Conservation (phyloP, 1,140 invertebrate genomes). For the Gryllus bimaculatus region DNA sequence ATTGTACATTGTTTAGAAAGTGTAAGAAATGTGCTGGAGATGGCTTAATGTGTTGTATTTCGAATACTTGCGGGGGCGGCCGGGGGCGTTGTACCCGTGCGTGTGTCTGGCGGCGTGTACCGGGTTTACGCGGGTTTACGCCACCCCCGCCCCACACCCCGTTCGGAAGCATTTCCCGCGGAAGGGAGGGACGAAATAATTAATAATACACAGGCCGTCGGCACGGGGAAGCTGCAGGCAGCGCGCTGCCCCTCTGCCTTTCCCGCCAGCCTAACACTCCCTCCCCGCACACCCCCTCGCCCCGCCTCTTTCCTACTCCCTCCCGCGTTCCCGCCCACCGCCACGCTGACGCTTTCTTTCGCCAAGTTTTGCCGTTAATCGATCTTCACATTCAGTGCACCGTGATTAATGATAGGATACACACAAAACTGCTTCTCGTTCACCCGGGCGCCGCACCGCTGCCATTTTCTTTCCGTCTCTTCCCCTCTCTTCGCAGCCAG, state of each 20-base stretch:
- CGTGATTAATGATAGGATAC: not conserved
- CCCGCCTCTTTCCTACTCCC: not conserved
- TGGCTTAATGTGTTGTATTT: too few relatives aligned
- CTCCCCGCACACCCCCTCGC: not conserved
- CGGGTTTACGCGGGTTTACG: too few relatives aligned
- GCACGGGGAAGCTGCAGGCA: too few relatives aligned
- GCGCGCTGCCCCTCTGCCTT: not conserved
- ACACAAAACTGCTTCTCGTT: not conserved
- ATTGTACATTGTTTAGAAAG: too few relatives aligned
- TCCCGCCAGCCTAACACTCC: not conserved
- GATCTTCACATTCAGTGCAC: slow-evolving; percentile 3
- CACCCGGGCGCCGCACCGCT: too few relatives aligned
- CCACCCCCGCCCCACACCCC: too few relatives aligned
- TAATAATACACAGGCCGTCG: not conserved
- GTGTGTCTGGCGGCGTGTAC: too few relatives aligned
- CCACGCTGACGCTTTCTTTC: not conserved
- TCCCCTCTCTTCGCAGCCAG: too few relatives aligned
- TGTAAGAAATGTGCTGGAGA: too few relatives aligned
- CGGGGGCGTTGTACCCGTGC: too few relatives aligned
- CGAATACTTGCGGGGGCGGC: too few relatives aligned
- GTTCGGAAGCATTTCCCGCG: not conserved
- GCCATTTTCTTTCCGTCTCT: too few relatives aligned
- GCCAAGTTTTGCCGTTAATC: slow-evolving; percentile 3
- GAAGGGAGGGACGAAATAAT: not conserved
- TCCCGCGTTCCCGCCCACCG: not conserved